Evolutionary conservation across 1,140 invertebrate species (phyloP).

Genomic region (Leptinotarsa undecemlineata): DNA sequence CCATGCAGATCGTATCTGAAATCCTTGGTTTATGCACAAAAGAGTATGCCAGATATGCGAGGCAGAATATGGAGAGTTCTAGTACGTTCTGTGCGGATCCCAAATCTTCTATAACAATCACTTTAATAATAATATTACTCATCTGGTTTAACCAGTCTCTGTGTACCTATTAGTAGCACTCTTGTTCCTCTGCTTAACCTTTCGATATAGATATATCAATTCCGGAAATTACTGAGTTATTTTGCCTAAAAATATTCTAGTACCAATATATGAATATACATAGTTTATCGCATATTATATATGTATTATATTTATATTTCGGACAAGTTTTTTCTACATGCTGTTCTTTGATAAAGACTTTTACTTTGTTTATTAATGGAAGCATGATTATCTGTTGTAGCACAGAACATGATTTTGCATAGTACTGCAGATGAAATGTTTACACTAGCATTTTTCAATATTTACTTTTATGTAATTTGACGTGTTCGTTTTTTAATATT

Average conservation of each 20-base stretch:
- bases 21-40: constrained; percentile 10
- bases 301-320: constrained; percentile 44
- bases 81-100: constrained; percentile 16
- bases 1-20: constrained; percentile 33
- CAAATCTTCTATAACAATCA: constrained; percentile 45
- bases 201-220: constrained; percentile 24
- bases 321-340: background rate
- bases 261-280: constrained; percentile 28
- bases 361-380: constrained; percentile 1
- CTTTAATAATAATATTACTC: constrained; percentile 39
- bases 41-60: background rate
- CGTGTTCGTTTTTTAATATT: background rate
- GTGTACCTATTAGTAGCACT: constrained; percentile 46
- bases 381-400: background rate
- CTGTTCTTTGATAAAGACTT: background rate
- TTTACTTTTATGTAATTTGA: constrained; percentile 5
- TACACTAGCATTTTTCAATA: background rate
- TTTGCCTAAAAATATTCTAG: constrained; percentile 13
- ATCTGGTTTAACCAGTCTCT: constrained; percentile 24
- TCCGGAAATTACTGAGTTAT: constrained; percentile 39
- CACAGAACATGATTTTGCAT: background rate
- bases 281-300: constrained; percentile 46
- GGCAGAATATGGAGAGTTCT: constrained; percentile 4
- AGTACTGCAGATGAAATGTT: background rate
- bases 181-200: constrained; percentile 54